Conservation (phyloP, 2,797 vertebrate genomes). For the Sebastes taczanowskii region DNA sequence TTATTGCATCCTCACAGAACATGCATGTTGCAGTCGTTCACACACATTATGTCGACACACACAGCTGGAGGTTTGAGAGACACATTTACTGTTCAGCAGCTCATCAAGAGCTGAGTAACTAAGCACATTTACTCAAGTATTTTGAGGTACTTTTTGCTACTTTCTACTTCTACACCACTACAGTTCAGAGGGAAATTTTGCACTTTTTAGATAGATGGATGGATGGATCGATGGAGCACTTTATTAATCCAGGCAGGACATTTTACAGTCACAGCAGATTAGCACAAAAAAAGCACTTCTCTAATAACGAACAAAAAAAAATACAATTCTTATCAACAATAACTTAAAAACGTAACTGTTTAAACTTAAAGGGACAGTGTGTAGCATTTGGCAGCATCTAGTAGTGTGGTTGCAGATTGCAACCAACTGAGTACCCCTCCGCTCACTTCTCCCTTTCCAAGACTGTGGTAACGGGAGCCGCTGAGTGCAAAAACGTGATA, state of each 20-base stretch:
- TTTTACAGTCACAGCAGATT: fast-evolving
- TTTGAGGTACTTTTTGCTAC: neutral
- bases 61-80: neutral
- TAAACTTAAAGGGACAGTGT: neutral
- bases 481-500: no score
- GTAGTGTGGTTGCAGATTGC: no score
- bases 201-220: neutral
- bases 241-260: neutral
- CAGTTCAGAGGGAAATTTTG: neutral
- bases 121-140: neutral
- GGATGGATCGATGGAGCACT: neutral
- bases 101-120: neutral
- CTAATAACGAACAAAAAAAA: neutral
- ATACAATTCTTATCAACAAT: neutral
- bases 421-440: no score
- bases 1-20: neutral
- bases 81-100: neutral
- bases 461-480: no score
- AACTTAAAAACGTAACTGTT: neutral
- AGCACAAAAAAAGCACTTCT: neutral
- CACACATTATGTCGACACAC: neutral
- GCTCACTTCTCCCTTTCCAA: no score
- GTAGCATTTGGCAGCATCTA: no score
- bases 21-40: neutral
- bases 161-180: neutral